Base-by-base conservation (phyloP, 2,797 vertebrate species). In the Tadarida brasiliensis region DNA sequence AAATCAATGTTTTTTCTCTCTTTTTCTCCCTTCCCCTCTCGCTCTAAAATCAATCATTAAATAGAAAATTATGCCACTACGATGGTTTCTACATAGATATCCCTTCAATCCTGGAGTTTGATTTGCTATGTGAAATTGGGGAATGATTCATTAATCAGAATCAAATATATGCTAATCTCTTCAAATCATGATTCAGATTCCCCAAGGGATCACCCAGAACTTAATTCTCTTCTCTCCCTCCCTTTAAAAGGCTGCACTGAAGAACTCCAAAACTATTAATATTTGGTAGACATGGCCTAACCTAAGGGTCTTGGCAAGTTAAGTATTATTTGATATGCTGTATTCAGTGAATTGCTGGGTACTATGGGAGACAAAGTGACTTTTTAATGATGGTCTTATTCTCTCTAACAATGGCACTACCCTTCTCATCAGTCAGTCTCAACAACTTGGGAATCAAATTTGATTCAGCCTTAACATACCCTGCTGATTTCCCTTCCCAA, bases 121-220 rank as follows among this genome's bases (percentile, higher is more conserved):
- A 39, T 63, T 33, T 74, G 39, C n/a, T 68, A n/a, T 54, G n/a
- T 94, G 80, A 67, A 70, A 84, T 56, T 26, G n/a, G 39, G 11
- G 28, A 28, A 88, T 33, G 24, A 77, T 54, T 91, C 33, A 91
- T 61, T 61, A 81, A 59, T 44, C 35, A 92, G 44, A 44, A 82
- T 61, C 35, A 95, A 88, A 91, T 51, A 49, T 14, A 59, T 1
- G 47, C 70, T 80, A 51, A 86, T 63, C 54, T 76, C 63, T 22
- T 87, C 82, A 88, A 67, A 76, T 44, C n/a, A 56, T 57, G 80
- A 39, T 14, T 54, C 47, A 76, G 20, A 81, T 68, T 94, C 68
- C 71, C 95, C 61, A 88, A 90, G 67, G 84, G 57, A 83, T 30
- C 68, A 74, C 71, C 19, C 39, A 61, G 35, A 88, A 94, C 26